Percentiles rank a stretch among this genome's conserved stretches.
These are phyloP conservation scores for Oryctes rhinoceros DNA, from an alignment of 1,140 invertebrate species.

Conservation along the genomic window DNA sequence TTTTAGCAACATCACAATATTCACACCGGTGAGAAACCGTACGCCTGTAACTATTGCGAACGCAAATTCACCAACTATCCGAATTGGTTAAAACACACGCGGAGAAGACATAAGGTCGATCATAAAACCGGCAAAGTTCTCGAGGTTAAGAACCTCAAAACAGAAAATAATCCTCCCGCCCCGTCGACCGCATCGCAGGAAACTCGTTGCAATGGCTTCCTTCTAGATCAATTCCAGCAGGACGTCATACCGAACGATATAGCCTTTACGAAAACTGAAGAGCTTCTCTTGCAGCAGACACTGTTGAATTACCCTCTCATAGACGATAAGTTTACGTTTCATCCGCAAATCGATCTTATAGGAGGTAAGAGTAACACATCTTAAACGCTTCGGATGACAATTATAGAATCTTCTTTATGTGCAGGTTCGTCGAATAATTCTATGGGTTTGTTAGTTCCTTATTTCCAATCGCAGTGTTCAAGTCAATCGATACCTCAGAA, in stretches of 20 bases:
- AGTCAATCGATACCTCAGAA: slow-evolving; percentile 41
- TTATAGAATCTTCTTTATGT: slow-evolving; percentile 20
- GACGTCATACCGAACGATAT: slow-evolving; percentile 44
- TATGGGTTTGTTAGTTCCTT: slow-evolving; percentile 49
- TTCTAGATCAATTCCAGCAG: neutral
- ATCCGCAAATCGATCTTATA: slow-evolving; percentile 51
- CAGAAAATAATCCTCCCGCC: slow-evolving; percentile 42
- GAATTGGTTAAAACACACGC: slow-evolving; percentile 67
- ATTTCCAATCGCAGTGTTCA: slow-evolving; percentile 52
- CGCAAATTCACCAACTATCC: slow-evolving; percentile 66
- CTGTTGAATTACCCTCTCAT: slow-evolving; percentile 53
- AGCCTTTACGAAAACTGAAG: slow-evolving; percentile 53
- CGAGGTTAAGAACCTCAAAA: slow-evolving; percentile 48
- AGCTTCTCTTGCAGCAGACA: slow-evolving; percentile 53
- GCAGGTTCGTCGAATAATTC: slow-evolving; percentile 45
- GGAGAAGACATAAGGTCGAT: slow-evolving; percentile 65
- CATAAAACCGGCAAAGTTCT: slow-evolving; percentile 64
- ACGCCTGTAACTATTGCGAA: slow-evolving; percentile 66
- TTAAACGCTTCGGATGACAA: neutral
- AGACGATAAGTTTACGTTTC: slow-evolving; percentile 51
- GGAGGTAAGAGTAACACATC: slow-evolving; percentile 46
- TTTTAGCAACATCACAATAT: slow-evolving; percentile 65
- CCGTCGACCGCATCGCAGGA: slow-evolving; percentile 2
- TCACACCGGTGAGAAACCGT: slow-evolving; percentile 65
- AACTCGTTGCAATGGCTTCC: neutral